Percentiles rank a stretch among this genome's conserved stretches.
phyloP scores from a whole-genome alignment of 1,140 invertebrate genomes.

The Apis cerana region DNA sequence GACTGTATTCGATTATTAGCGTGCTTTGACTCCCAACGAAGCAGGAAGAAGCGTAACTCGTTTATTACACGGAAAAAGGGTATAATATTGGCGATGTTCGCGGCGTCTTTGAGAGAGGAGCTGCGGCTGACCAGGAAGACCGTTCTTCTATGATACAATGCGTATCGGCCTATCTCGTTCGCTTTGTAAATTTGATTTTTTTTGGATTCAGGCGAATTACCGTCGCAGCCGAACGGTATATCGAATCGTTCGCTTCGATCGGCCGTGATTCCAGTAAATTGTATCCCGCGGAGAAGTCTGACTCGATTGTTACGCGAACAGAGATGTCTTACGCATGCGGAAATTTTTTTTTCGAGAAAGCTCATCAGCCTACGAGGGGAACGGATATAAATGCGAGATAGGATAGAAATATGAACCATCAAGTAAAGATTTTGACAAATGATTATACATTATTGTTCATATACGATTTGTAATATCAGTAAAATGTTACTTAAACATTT shows the following conservation, averaged over 20 bases:
- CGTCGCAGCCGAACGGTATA: neutral
- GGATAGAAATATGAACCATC: too few species aligned
- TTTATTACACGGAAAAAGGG: conserved; percentile 28
- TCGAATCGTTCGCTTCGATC: conserved; percentile 5
- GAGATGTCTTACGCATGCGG: neutral
- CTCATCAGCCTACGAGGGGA: too few species aligned
- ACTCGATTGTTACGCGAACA: conserved; percentile 4
- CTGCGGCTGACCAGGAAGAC: conserved; percentile 9
- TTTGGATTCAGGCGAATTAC: conserved; percentile 35
- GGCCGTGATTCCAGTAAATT: conserved; percentile 35
- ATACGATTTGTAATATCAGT: too few species aligned
- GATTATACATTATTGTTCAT: too few species aligned
- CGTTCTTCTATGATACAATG: conserved; percentile 25
- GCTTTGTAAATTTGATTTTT: conserved; percentile 22
- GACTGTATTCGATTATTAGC: conserved; percentile 5
- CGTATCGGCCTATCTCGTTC: conserved; percentile 36
- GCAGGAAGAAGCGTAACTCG: conserved; percentile 12
- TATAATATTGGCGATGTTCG: conserved; percentile 13
- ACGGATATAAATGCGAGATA: too few species aligned
- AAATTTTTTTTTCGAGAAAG: too few species aligned
- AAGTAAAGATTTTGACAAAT: too few species aligned
- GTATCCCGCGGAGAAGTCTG: conserved; percentile 13
- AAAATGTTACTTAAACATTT: too few species aligned
- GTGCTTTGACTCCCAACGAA: conserved; percentile 19
- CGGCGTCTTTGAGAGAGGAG: conserved; percentile 22